A percentile compares a stretch with the other conserved stretches of the same genome.
Conservation (phyloP, 2,888 invertebrate species). For the Diarsia brunnea region DNA sequence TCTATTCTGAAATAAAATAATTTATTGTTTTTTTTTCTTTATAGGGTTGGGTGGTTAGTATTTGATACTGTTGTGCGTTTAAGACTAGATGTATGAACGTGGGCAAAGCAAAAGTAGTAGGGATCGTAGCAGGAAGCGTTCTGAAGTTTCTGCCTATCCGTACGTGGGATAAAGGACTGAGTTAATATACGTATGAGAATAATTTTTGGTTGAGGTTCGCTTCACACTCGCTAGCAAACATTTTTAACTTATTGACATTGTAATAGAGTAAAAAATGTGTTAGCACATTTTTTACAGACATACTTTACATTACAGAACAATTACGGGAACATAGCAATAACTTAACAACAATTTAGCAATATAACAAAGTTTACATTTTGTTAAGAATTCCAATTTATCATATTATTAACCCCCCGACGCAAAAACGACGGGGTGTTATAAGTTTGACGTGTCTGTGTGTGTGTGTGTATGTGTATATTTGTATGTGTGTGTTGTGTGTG, state of each 20-base stretch:
- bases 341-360: not conserved
- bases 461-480: too few relatives aligned
- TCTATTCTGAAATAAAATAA: conserved; percentile 74
- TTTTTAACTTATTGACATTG: not conserved
- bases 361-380: not conserved
- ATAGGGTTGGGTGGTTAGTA: too few relatives aligned
- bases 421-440: too few relatives aligned
- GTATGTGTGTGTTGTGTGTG: too few relatives aligned
- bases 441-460: too few relatives aligned
- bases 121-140: not conserved
- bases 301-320: not conserved
- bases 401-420: too few relatives aligned
- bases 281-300: not conserved
- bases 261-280: not conserved
- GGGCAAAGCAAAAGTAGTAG: not conserved
- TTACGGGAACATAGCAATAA: not conserved
- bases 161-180: not conserved
- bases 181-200: not conserved
- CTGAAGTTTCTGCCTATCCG: not conserved
- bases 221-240: not conserved
- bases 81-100: not conserved
- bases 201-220: not conserved
- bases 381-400: not conserved
- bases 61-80: too few relatives aligned
- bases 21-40: not conserved